phyloP scores from a whole-genome alignment of 2,113 vertebrate species.

The Lamprologus sp. region DNA sequence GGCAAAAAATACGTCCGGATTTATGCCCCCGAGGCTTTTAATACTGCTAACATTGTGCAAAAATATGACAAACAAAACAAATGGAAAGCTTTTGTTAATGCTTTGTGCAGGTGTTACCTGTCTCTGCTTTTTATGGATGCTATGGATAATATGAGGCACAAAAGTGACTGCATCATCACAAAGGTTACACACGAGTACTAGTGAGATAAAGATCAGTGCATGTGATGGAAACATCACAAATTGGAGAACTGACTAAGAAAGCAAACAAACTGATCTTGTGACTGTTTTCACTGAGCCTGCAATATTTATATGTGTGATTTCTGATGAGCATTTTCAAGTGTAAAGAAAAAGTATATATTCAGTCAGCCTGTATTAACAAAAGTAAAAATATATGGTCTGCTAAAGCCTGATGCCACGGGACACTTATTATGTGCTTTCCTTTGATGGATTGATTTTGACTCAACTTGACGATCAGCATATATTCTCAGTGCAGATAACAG shows the following conservation, averaged over 20 bases:
- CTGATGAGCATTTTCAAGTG: not conserved
- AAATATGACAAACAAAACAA: not conserved
- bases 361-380: not conserved
- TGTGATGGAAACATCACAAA: not conserved
- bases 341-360: not conserved
- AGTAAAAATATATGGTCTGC: not conserved
- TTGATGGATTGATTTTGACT: not conserved
- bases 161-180: not conserved
- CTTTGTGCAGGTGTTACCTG: not conserved
- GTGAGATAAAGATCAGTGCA: not conserved
- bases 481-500: not conserved
- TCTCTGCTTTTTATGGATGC: not conserved
- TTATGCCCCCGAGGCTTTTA: not conserved
- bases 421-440: not conserved
- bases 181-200: not conserved
- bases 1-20: not conserved
- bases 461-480: not conserved
- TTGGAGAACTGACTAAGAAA: not conserved
- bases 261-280: not conserved
- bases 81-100: not conserved
- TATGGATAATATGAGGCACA: not conserved
- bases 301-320: not conserved
- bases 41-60: not conserved
- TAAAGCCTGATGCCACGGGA: accelerated
- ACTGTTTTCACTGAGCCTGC: not conserved